Conservation (phyloP, 2,797 vertebrate species). For the Coracias cyanogaster region DNA sequence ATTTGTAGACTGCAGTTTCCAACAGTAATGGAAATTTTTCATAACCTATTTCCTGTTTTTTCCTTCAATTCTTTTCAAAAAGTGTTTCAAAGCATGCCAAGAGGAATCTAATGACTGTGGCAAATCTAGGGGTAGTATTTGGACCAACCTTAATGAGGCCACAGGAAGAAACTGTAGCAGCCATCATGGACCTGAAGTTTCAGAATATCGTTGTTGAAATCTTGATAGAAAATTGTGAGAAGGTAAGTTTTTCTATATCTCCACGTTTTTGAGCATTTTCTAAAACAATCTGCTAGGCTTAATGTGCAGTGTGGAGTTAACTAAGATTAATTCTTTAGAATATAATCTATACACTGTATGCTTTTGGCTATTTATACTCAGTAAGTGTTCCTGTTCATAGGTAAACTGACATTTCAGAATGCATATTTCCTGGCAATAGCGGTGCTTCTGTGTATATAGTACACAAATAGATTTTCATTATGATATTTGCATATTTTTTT, state of each 20-base stretch:
- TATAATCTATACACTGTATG: accelerated
- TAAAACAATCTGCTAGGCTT: not conserved
- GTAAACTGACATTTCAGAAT: not conserved
- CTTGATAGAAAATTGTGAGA: slow-evolving; percentile 93
- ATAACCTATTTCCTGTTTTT: slow-evolving; percentile 59
- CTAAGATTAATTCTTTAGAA: not conserved
- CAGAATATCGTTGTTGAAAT: slow-evolving; percentile 99
- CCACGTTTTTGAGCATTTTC: accelerated
- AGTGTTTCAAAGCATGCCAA: slow-evolving; percentile 85
- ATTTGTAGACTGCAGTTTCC: slow-evolving; percentile 20
- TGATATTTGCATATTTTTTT: not conserved
- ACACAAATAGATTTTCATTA: not conserved
- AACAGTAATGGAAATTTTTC: slow-evolving; percentile 49
- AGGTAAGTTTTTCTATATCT: slow-evolving; percentile 78
- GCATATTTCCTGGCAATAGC: not conserved
- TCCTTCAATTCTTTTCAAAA: slow-evolving; percentile 46
- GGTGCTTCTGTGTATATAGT: not conserved
- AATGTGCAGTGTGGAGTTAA: not conserved
- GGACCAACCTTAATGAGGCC: slow-evolving; percentile 98
- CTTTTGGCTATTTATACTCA: not conserved
- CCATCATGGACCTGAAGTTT: slow-evolving; percentile 99
- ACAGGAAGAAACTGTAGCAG: slow-evolving; percentile 96
- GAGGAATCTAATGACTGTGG: slow-evolving; percentile 95
- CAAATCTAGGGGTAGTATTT: slow-evolving; percentile 97
- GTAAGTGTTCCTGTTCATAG: not conserved